These are phyloP conservation scores for Drosophila persimilis DNA, from an alignment of 1,140 invertebrate species.

Conservation along the genomic window DNA sequence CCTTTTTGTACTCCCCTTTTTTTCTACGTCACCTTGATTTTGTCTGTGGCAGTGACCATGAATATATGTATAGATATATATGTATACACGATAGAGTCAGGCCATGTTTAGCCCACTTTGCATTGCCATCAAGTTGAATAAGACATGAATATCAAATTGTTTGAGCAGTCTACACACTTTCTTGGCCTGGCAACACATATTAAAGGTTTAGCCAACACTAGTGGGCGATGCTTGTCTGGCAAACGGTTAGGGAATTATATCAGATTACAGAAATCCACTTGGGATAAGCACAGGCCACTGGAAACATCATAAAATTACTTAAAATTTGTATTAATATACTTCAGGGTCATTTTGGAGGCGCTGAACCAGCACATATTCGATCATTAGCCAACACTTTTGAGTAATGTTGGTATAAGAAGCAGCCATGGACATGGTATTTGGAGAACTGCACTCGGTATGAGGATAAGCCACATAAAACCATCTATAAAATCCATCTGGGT, in stretches of 20 bases:
- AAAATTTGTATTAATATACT: too few relatives aligned
- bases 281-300: not conserved
- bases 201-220: not conserved
- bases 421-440: too few relatives aligned
- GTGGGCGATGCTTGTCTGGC: not conserved
- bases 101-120: conserved; percentile 75
- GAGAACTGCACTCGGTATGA: too few relatives aligned
- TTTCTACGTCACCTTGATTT: conserved; percentile 71
- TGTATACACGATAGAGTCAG: conserved; percentile 39
- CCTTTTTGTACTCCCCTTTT: conserved; percentile 45
- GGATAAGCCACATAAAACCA: too few relatives aligned
- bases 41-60: conserved; percentile 75
- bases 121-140: conserved; percentile 38
- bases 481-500: too few relatives aligned
- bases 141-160: conserved; percentile 36
- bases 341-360: too few relatives aligned
- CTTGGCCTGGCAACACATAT: not conserved
- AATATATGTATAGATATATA: conserved; percentile 56
- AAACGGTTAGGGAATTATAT: not conserved
- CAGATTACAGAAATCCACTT: not conserved
- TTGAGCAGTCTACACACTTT: conserved; percentile 4
- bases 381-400: too few relatives aligned
- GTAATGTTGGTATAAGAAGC: too few relatives aligned
- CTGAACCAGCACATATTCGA: too few relatives aligned
- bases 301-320: too few relatives aligned